Evolutionary conservation across 2,888 invertebrate species (phyloP).

Genomic region (Tipula lateralis): DNA sequence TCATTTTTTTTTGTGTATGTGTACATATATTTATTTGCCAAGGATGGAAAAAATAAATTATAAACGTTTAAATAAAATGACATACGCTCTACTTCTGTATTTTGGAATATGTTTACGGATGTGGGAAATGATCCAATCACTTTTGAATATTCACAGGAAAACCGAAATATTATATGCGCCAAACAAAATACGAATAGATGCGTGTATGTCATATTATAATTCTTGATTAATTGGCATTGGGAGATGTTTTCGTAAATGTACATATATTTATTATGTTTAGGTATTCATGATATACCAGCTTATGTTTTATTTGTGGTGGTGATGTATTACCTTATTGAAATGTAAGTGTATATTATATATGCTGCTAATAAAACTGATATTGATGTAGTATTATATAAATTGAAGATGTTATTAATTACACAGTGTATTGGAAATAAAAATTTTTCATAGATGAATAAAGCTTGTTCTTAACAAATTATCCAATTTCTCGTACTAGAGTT

Average conservation of each 20-base stretch:
- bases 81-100: neutral
- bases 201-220: neutral
- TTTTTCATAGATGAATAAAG: too few species aligned
- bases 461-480: too few species aligned
- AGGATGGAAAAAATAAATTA: constrained; percentile 19
- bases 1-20: neutral
- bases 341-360: too few species aligned
- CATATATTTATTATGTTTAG: neutral
- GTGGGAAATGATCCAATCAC: neutral
- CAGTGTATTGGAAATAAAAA: too few species aligned
- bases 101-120: constrained; percentile 1
- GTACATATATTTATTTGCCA: neutral
- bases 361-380: neutral
- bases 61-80: constrained; percentile 15
- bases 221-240: neutral
- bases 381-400: neutral
- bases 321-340: neutral
- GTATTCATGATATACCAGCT: neutral
- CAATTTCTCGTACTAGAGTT: too few species aligned
- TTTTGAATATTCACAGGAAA: neutral
- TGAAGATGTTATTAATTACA: neutral
- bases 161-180: neutral
- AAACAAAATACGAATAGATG: neutral
- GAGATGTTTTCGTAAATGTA: neutral
- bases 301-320: neutral